Base-by-base conservation (phyloP, 2,113 vertebrate species). In the Alosa alosa region DNA sequence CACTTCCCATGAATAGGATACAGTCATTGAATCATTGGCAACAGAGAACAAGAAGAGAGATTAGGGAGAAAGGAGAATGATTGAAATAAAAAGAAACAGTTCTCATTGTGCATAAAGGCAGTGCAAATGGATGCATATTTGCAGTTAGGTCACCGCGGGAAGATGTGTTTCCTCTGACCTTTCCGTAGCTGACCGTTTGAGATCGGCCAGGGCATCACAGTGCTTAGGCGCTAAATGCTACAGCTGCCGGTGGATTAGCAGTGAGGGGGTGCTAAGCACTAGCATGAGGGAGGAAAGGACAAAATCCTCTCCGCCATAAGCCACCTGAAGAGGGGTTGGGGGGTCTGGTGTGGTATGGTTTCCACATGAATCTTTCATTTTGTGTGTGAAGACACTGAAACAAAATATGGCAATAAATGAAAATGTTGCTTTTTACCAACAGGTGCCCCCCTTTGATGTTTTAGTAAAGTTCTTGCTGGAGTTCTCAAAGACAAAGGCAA, bases 381-480 rank as follows among this genome's bases (percentile, higher is more conserved):
- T 18, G 52, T 55, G 52, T 55, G 52, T 20, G 47, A 49, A 11
- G 47, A 49, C 47, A 55, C 15, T 55, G 52, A 55, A 55, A 55
- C 17, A 17, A 55, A 55, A 55, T 55, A 18, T 18, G 17, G 15
- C 13, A 55, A 18, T 18, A 55, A 11, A 55, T 55, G 52, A 18
- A 55, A 0, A 18, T 15, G 15, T 55, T 55, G 52, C 4, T 15
- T 55, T 55, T 55, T 55, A 17, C 52, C 15, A 72, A 72, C 64
- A 72, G 64, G 64, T 72, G 60, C 6, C n/a, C n/a, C 8, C 64
- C 8, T 31, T 11, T 11, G 7, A 9, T 11, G 13, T 88, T 88
- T 88, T 91, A 89, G 90, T 89, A 88, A 88, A 88, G 86, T 86
- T 84, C 87, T 90, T 86, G 85, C 88, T 90, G 89, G 87, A 84